Base-by-base conservation (phyloP, 2,113 vertebrate species). In the Aramus guarauna region DNA sequence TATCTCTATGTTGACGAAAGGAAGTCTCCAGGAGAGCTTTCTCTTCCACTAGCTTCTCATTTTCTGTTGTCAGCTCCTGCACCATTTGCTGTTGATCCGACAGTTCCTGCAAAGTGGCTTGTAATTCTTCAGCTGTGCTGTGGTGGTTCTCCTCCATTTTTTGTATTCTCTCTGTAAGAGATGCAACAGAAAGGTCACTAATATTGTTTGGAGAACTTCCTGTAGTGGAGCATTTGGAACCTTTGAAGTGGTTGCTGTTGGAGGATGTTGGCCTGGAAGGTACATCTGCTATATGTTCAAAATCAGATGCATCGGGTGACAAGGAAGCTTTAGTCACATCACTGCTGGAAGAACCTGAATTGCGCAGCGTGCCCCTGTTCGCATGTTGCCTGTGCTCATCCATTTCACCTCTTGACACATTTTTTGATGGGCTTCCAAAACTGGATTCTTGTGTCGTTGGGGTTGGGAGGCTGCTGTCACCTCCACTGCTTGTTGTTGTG, bases 111-210 rank as follows among this genome's bases (percentile, higher is more conserved):
- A 99, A 69, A 8, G 99, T 99, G 21, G 99, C 99, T 96, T 99
- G 99, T 19, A 99, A 98, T 58, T 99, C 99, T 72, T 99, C 99
- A 0, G 99, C 98, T 1, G 99, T 99, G 97, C 99, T 99, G 92
- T 99, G 99, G 39, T 99, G 99, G 74, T 97, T 99, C 96, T 99
- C 99, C 88, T 99, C 99, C 99, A 99, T 99, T 97, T 99, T 99
- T 26, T 99, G 99, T 89, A 99, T 99, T 94, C 98, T 98, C 94
- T 99, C 99, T 0, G 99, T 99, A 27, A 99, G 98, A 59, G 98
- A 99, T 1, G 98, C 98, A 76, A 99, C 98, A 3, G 99, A 99
- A 68, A 98, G 94, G 74, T 99, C 98, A 1, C 98, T 98, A 3
- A 90, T 73, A 1, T 98, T 98, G 91, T 98, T 96, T 12, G 95